These are phyloP conservation scores for Poecile atricapillus DNA, from an alignment of 2,113 vertebrate genomes.

Conservation along the genomic window DNA sequence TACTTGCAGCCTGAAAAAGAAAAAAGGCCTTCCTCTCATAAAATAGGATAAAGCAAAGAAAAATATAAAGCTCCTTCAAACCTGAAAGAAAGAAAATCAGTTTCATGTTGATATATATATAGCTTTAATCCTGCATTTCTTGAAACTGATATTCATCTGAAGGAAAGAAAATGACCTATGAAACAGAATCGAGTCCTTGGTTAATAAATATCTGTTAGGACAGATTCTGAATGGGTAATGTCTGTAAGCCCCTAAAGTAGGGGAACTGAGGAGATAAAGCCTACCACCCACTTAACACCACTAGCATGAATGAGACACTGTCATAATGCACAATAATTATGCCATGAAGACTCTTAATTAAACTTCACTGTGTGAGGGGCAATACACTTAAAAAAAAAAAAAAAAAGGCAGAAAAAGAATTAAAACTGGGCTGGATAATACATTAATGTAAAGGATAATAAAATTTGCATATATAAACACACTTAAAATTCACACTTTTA, in stretches of 20 bases:
- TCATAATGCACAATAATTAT: conserved; percentile 31
- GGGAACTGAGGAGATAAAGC: not conserved
- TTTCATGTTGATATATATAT: not conserved
- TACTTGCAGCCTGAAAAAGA: not conserved
- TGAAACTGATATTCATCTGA: not conserved
- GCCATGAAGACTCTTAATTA: conserved; percentile 59
- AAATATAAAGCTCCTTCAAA: not conserved
- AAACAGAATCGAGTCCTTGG: not conserved
- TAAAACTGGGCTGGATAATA: not conserved
- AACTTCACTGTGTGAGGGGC: conserved; percentile 6
- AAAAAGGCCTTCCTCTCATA: not conserved
- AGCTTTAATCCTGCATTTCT: not conserved
- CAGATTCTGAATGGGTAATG: not conserved
- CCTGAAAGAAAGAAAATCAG: not conserved
- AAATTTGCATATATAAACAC: not conserved
- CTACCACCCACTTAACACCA: not conserved
- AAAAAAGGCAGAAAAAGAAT: conserved; percentile 59
- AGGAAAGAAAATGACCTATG: not conserved
- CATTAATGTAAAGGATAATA: conserved; percentile 51
- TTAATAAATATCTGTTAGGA: not conserved
- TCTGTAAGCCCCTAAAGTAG: not conserved
- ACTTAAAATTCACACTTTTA: conserved; percentile 28
- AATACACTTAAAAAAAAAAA: conserved; percentile 40
- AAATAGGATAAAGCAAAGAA: not conserved
- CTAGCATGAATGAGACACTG: not conserved